Percentiles rank a stretch among this genome's conserved stretches.
Evolutionary conservation across 2,113 vertebrate species (phyloP).

Genomic region (Phaethon lepturus): DNA sequence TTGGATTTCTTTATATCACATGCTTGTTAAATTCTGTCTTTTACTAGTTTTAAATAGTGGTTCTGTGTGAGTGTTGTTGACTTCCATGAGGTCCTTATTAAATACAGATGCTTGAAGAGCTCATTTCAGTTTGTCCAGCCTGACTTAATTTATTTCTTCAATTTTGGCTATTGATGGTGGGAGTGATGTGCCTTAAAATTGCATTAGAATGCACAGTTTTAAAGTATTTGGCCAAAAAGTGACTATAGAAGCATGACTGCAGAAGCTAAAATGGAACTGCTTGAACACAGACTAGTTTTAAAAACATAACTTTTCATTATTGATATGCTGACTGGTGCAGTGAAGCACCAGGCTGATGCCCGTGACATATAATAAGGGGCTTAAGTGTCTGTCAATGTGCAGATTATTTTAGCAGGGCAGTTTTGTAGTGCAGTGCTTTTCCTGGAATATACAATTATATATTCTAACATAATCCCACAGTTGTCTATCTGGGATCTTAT

Average conservation of each 20-base stretch:
- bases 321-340: background rate
- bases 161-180: background rate
- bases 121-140: background rate
- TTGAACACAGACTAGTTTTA: background rate
- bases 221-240: background rate
- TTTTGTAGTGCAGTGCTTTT: background rate
- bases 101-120: background rate
- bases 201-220: background rate
- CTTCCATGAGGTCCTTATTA: background rate
- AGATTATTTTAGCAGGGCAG: background rate
- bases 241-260: background rate
- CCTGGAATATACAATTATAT: background rate
- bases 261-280: background rate
- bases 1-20: too few relatives aligned
- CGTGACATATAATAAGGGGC: background rate
- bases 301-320: background rate
- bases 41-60: background rate
- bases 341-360: background rate
- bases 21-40: background rate
- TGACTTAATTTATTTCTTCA: background rate
- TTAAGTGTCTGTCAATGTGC: background rate
- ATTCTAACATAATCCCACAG: background rate
- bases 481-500: background rate
- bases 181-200: background rate
- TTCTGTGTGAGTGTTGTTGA: background rate